These are phyloP conservation scores for Sebastes cheni DNA, from an alignment of 2,797 vertebrate genomes.

Conservation along the genomic window DNA sequence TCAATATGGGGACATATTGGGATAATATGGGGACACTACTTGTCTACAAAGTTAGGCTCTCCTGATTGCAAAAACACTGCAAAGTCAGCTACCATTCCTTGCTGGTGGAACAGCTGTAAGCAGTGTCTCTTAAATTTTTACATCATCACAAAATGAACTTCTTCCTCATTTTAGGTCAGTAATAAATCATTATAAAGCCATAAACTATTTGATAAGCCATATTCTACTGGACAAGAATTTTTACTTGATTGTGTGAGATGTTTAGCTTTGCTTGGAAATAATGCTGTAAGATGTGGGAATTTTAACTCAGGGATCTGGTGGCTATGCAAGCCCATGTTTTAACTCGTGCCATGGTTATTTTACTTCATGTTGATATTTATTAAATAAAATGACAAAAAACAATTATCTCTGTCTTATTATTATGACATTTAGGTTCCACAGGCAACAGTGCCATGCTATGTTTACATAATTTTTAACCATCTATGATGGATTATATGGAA, in stretches of 20 bases:
- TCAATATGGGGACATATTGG: neutral
- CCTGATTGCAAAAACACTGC: neutral
- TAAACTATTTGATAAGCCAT: conserved; percentile 19
- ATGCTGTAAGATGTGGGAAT: conserved; percentile 16
- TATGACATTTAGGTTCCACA: neutral
- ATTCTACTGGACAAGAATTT: neutral
- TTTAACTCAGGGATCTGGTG: conserved; percentile 48
- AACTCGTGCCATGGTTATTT: conserved; percentile 15
- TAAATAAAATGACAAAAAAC: conserved; percentile 55
- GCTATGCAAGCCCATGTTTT: conserved; percentile 16
- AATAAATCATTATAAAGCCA: conserved; percentile 21
- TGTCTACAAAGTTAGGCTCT: neutral
- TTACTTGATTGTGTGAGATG: neutral
- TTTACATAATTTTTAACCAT: neutral
- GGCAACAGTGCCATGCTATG: neutral
- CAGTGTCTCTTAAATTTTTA: neutral
- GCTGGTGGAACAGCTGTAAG: neutral
- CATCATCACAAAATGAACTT: neutral
- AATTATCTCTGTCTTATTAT: neutral
- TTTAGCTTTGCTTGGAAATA: neutral
- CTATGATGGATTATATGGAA: neutral
- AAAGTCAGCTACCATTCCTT: neutral
- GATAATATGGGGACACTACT: neutral
- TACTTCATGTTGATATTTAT: conserved; percentile 61
- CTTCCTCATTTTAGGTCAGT: neutral